phyloP scores from a whole-genome alignment of 2,888 invertebrate species.

The Apodemia zela region DNA sequence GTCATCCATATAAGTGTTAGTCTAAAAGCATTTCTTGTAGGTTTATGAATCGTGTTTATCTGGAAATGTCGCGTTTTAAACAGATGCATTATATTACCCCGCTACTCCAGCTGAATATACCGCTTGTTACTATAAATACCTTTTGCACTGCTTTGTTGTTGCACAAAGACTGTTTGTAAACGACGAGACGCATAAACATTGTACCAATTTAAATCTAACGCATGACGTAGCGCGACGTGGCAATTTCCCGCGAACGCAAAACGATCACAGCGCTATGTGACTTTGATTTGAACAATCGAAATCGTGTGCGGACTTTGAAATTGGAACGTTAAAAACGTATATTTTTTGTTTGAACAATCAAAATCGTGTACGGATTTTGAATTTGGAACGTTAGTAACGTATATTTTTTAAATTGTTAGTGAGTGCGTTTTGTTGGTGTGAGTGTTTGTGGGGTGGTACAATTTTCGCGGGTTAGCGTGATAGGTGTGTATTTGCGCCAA shows the following conservation, averaged over 20 bases:
- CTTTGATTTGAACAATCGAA: slow-evolving; percentile 17
- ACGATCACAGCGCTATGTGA: slow-evolving; percentile 15
- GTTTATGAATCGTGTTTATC: slow-evolving; percentile 13
- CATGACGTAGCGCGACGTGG: slow-evolving; percentile 18
- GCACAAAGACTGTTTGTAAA: slow-evolving; percentile 18
- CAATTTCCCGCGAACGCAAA: slow-evolving; percentile 27
- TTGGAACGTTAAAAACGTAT: slow-evolving; percentile 15
- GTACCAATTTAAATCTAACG: slow-evolving; percentile 17
- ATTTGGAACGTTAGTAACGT: slow-evolving; percentile 16
- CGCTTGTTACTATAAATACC: slow-evolving; percentile 7
- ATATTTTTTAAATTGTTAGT: slow-evolving; percentile 22
- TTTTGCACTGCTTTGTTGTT: slow-evolving; percentile 10
- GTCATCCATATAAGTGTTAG: slow-evolving; percentile 11
- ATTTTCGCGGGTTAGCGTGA: slow-evolving; percentile 47
- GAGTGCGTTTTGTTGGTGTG: slow-evolving; percentile 22
- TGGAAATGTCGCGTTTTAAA: neutral
- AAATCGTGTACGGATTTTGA: slow-evolving; percentile 17
- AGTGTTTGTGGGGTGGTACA: slow-evolving; percentile 23
- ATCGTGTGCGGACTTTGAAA: slow-evolving; percentile 18
- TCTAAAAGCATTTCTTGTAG: slow-evolving; percentile 4
- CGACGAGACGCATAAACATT: slow-evolving; percentile 14
- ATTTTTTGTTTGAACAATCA: neutral
- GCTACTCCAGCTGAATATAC: slow-evolving; percentile 3
- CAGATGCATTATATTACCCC: slow-evolving; percentile 10
- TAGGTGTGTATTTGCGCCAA: slow-evolving; percentile 65